phyloP scores from a whole-genome alignment of 2,888 invertebrate species.

The Nephrotoma appendiculata region DNA sequence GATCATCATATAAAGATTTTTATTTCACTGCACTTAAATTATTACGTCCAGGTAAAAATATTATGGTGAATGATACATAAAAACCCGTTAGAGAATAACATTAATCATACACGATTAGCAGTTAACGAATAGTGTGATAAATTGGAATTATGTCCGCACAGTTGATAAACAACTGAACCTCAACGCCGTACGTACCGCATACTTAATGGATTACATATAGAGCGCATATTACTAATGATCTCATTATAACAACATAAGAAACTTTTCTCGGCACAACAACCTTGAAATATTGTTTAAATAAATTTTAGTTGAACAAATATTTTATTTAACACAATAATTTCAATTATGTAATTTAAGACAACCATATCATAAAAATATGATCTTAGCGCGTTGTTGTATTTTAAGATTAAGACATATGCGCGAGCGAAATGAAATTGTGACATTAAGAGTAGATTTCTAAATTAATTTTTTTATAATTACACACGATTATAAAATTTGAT shows the following conservation, averaged over 20 bases:
- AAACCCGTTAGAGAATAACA: neutral
- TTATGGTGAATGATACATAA: neutral
- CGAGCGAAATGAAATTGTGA: neutral
- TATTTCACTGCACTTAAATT: neutral
- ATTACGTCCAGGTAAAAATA: neutral
- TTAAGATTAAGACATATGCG: neutral
- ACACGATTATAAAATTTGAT: neutral
- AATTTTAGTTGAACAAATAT: neutral
- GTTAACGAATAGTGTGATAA: neutral
- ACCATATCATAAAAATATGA: neutral
- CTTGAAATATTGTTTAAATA: neutral
- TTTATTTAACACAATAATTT: neutral
- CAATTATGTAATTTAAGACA: neutral
- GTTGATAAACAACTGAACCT: neutral
- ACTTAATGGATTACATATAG: neutral
- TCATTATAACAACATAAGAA: neutral
- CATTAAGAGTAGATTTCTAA: neutral
- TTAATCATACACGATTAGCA: neutral
- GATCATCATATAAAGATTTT: neutral
- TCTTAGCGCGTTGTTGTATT: neutral
- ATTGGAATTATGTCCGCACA: neutral
- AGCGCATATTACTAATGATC: neutral
- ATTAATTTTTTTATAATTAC: neutral
- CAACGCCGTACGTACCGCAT: neutral
- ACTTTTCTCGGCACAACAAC: neutral